A percentile compares a stretch with the other conserved stretches of the same genome.
phyloP scores from a whole-genome alignment of 2,113 vertebrate genomes.

The Sminthopsis crassicaudata region DNA sequence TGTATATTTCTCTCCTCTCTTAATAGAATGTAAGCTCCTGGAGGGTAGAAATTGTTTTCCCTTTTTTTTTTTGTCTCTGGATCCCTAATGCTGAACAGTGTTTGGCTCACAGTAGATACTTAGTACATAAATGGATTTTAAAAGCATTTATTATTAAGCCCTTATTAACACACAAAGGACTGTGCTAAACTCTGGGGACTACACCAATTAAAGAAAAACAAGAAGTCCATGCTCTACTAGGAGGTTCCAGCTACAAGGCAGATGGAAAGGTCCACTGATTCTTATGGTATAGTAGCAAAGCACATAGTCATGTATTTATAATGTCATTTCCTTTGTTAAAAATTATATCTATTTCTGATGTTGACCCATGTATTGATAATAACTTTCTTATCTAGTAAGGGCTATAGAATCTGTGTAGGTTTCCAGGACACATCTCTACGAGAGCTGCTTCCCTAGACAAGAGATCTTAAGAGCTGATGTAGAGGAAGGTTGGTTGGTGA shows the following conservation, averaged over 20 bases:
- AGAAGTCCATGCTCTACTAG: background rate
- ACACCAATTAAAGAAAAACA: background rate
- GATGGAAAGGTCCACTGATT: background rate
- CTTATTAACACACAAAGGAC: too few species aligned
- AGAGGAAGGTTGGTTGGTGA: background rate
- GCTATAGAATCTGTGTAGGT: background rate
- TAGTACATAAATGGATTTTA: too few species aligned
- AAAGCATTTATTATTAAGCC: too few species aligned
- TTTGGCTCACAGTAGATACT: too few species aligned
- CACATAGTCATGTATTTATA: background rate
- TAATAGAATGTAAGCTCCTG: too few species aligned
- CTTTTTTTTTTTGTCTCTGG: too few species aligned
- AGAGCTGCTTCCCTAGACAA: background rate
- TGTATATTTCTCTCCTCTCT: too few species aligned
- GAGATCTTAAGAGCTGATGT: background rate
- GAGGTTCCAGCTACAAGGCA: background rate
- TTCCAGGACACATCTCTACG: background rate
- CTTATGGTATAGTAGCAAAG: background rate
- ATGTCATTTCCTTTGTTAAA: background rate
- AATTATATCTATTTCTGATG: background rate
- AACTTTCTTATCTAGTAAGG: background rate
- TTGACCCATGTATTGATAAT: background rate
- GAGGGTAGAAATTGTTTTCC: too few species aligned
- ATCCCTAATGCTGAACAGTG: too few species aligned
- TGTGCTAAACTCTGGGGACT: too few species aligned